Conservation (phyloP, 2,797 vertebrate species). For the Aselliscus stoliczkanus region DNA sequence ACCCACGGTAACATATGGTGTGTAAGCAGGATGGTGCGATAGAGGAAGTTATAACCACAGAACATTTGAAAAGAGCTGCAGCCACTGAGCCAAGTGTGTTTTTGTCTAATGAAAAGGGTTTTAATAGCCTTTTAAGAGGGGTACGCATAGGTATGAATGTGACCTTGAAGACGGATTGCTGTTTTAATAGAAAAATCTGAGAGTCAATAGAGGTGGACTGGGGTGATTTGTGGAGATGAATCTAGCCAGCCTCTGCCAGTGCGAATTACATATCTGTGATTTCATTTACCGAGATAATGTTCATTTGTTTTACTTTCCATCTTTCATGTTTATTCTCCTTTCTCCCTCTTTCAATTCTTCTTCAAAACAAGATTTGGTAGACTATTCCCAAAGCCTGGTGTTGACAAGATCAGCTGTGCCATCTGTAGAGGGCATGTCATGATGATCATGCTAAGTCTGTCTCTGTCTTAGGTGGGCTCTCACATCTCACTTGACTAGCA, state of each 20-base stretch:
- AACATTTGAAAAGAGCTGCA: background rate
- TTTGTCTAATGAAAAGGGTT: background rate
- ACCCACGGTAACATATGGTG: rapidly evolving
- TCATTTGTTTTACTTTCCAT: background rate
- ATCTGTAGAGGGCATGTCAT: rapidly evolving
- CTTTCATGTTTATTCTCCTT: background rate
- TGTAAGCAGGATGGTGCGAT: rapidly evolving
- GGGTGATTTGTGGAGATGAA: background rate
- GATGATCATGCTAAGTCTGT: background rate
- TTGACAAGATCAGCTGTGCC: no score
- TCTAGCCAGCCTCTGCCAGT: background rate
- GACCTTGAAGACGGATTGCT: background rate
- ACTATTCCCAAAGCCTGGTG: background rate
- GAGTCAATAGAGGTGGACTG: background rate
- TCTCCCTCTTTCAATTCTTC: background rate
- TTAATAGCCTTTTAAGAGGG: background rate
- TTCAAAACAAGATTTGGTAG: background rate
- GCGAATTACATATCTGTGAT: background rate
- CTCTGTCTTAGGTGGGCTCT: no score
- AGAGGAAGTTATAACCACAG: background rate
- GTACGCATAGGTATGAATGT: background rate
- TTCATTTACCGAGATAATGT: background rate
- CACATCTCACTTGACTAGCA: background rate
- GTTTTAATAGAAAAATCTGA: background rate
- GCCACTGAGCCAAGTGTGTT: background rate